These are phyloP conservation scores for Oryctolagus cuniculus DNA, from an alignment of 2,113 vertebrate genomes.

Conservation along the genomic window DNA sequence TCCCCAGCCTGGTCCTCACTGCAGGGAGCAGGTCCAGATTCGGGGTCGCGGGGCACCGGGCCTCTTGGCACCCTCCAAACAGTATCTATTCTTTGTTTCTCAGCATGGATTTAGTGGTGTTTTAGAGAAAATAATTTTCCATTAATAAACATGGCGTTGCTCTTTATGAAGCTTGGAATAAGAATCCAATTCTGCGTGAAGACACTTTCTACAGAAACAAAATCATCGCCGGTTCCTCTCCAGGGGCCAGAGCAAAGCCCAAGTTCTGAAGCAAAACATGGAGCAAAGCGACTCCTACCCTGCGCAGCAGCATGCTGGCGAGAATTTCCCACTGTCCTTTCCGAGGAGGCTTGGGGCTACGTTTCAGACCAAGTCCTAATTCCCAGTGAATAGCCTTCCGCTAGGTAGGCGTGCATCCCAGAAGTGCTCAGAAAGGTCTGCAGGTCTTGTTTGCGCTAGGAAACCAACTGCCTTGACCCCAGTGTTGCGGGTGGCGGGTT, in stretches of 20 bases:
- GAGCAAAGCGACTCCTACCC: not conserved
- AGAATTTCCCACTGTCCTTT: not conserved
- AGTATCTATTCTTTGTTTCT: not conserved
- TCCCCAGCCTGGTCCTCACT: not conserved
- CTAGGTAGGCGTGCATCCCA: not conserved
- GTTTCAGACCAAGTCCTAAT: not conserved
- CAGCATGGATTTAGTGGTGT: not conserved
- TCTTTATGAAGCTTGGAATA: not conserved
- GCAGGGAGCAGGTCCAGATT: not conserved
- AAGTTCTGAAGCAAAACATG: not conserved
- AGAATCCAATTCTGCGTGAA: constrained; percentile 4
- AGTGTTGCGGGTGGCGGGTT: not conserved
- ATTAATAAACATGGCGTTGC: not conserved
- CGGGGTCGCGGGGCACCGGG: no score
- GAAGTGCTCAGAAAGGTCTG: not conserved
- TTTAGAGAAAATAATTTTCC: constrained; percentile 35
- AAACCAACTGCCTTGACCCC: not conserved
- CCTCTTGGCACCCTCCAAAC: not conserved
- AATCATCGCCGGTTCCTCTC: not conserved
- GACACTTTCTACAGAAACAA: not conserved
- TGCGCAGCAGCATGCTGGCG: not conserved
- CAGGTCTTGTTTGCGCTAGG: not conserved
- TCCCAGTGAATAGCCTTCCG: not conserved
- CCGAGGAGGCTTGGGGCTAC: not conserved
- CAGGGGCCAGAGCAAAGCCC: not conserved